Evolutionary conservation across 2,888 invertebrate genomes (phyloP), one percentile per base, ranked within the genome.

Genomic region (Allophyes oxyacanthae): DNA sequence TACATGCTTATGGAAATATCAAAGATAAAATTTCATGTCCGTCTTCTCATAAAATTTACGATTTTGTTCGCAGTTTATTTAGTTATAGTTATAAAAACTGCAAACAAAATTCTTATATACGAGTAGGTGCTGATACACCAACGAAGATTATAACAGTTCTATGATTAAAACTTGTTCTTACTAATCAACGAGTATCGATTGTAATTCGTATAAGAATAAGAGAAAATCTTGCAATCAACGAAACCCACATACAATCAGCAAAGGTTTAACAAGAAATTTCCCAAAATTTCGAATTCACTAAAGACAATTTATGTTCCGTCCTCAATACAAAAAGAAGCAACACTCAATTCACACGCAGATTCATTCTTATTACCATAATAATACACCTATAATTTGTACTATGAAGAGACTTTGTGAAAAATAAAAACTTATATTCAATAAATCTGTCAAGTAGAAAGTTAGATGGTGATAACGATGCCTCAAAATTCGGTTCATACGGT

Each of bases 331-430:
- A 64, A 76, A 70, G 75, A 74, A 58, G 72, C 66, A 49, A 71
- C 63, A 70, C 50, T 72, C 72, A 64, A 71, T 81, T 83, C 83
- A 78, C 83, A 83, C 82, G 82, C 48, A 79, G 79, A 79, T 82
- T 70, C 75, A 63, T 71, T 65, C 68, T 54, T 49, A 73, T 75
- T 75, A 75, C 13, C 71, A 75, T 75, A 75, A 75, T 72, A 75
- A 76, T 76, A 72, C 69, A 68, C 30, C 59, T 64, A 74, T 72
- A 73, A 75, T 75, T 75, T 74, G 76, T 76, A 61, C 40, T 72
- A 63, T 60, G 62, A 75, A 69, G 62, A 71, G 62, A 73, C 49
- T 71, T 65, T 66, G 63, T 65, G 54, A 66, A 72, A 68, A 66
- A 64, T 48, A 58, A 28, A 68, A 59, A 75, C 40, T 60, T 72